These are phyloP conservation scores for Drosophila pandora DNA, from an alignment of 1,140 invertebrate species.

Conservation along the genomic window DNA sequence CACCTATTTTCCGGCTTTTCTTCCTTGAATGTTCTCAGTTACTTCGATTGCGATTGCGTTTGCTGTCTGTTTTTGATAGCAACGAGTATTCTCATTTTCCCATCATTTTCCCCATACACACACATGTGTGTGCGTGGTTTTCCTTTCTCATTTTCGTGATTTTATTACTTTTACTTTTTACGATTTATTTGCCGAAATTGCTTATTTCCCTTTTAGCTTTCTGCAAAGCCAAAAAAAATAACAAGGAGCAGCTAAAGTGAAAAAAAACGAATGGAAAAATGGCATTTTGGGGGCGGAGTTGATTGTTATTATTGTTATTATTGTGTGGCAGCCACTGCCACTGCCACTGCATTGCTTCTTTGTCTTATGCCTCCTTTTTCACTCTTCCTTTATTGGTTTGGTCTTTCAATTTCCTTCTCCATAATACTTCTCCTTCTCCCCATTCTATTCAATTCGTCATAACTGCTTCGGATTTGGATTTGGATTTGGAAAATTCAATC, in stretches of 20 bases:
- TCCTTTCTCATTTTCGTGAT: constrained; percentile 79
- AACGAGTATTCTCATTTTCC: constrained; percentile 53
- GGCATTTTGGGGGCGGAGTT: constrained; percentile 45
- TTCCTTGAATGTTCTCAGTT: constrained; percentile 43
- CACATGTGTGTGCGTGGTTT: constrained; percentile 46
- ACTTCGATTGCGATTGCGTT: constrained; percentile 57
- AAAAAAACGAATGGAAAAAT: constrained; percentile 26
- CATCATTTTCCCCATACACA: constrained; percentile 43
- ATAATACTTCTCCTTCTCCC: neutral
- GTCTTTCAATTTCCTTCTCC: constrained; percentile 3
- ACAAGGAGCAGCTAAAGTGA: constrained; percentile 4
- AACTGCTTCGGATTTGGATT: constrained; percentile 58
- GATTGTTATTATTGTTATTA: constrained; percentile 35
- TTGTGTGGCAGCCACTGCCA: constrained; percentile 15
- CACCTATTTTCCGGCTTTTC: neutral
- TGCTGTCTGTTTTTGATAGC: constrained; percentile 66
- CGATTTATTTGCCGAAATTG: constrained; percentile 82
- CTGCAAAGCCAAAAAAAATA: constrained; percentile 1
- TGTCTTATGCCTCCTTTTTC: constrained; percentile 26
- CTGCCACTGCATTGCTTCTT: constrained; percentile 54
- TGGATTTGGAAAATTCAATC: constrained; percentile 72
- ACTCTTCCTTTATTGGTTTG: neutral
- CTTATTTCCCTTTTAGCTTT: constrained; percentile 70
- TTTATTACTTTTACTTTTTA: constrained; percentile 82
- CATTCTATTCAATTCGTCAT: constrained; percentile 9